These are phyloP conservation scores for Dendrocincla tyrannina DNA, from an alignment of 2,797 vertebrate species.

Conservation along the genomic window DNA sequence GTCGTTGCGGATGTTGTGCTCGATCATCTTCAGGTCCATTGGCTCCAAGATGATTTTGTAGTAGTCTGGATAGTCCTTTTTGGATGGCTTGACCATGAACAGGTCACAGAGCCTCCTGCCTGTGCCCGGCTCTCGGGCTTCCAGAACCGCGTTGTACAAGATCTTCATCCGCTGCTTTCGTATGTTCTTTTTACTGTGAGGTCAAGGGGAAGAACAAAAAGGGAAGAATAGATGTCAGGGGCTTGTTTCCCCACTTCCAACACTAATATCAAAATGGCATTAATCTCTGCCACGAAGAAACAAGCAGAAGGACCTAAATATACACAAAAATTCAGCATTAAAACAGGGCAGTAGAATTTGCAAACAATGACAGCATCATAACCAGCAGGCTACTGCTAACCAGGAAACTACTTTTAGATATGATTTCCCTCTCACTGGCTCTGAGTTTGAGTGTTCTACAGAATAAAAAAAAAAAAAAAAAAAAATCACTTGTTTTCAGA, in stretches of 20 bases:
- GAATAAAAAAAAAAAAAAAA: background rate
- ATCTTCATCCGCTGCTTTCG: slow-evolving; percentile 95
- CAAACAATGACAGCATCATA: background rate
- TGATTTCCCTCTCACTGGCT: background rate
- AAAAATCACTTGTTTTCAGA: background rate
- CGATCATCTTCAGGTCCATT: slow-evolving; percentile 95
- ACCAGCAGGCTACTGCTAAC: background rate
- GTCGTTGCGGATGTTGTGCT: slow-evolving; percentile 94
- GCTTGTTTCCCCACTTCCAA: background rate
- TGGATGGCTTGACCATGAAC: slow-evolving; percentile 98
- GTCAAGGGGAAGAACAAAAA: background rate
- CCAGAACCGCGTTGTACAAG: slow-evolving; percentile 87
- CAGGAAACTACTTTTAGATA: background rate
- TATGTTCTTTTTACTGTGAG: slow-evolving; percentile 93
- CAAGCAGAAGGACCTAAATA: background rate
- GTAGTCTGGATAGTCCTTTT: slow-evolving; percentile 99
- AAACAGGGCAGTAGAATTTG: background rate
- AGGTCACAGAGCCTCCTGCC: slow-evolving; percentile 93
- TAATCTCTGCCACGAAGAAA: background rate
- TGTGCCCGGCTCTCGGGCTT: slow-evolving; percentile 87
- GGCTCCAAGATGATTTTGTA: slow-evolving; percentile 99
- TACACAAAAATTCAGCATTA: background rate
- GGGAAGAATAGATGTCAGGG: background rate
- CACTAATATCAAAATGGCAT: background rate
- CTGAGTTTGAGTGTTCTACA: background rate